Evolutionary conservation across 1,140 invertebrate species (phyloP).

Genomic region (Tetraneura akinire): DNA sequence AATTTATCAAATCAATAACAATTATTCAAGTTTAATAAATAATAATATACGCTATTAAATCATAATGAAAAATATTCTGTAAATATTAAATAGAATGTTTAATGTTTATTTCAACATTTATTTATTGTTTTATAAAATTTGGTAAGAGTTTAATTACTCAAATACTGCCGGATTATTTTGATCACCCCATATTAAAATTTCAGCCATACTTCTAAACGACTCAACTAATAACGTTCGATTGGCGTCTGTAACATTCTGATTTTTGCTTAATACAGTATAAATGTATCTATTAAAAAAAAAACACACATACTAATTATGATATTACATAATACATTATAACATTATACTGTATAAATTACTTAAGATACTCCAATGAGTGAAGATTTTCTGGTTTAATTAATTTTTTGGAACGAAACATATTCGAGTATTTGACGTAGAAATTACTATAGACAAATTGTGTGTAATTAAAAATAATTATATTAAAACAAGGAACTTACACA

Average conservation of each 20-base stretch:
- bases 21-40: too few species aligned
- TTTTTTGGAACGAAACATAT: constrained; percentile 48
- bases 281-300: constrained; percentile 70
- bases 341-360: constrained; percentile 65
- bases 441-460: too few species aligned
- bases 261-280: constrained; percentile 92
- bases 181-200: constrained; percentile 99
- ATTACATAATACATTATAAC: background rate
- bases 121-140: too few species aligned
- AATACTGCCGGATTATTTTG: constrained; percentile 99
- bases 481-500: too few species aligned
- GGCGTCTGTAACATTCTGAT: constrained; percentile 93
- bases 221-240: constrained; percentile 95
- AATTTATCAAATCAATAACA: too few species aligned
- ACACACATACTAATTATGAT: background rate
- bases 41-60: too few species aligned
- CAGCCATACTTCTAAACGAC: constrained; percentile 93
- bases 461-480: too few species aligned
- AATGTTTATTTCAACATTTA: too few species aligned
- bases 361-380: constrained; percentile 93
- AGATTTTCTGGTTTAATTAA: constrained; percentile 86
- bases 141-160: constrained; percentile 75
- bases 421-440: background rate
- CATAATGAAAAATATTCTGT: too few species aligned
- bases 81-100: too few species aligned